Evolutionary conservation across 2,888 invertebrate genomes (phyloP), one percentile per base, ranked within the genome.

Genomic region (Abrostola triplasia): DNA sequence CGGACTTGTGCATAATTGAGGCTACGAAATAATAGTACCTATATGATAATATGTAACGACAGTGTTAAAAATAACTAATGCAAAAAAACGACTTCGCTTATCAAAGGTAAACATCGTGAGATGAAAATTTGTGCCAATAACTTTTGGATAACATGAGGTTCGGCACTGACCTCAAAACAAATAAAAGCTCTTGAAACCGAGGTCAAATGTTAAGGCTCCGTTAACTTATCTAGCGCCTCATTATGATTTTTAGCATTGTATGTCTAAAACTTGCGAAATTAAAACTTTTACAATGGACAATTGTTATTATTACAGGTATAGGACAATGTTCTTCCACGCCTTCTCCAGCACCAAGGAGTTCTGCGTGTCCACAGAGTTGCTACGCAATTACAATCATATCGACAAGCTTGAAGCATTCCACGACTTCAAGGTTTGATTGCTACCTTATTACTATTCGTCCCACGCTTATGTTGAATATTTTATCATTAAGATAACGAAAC

Each of bases 281-380:
- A 59, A 41, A 6, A 57, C n/a, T n/a, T 72, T 63, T 57, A 77
- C 76, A 74, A 74, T 70, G 41, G 53, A 8, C 37, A 38, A 80
- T 72, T 76, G 69, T 76, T 67, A 63, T 59, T 92, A 91, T 58
- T 48, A 66, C 85, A 96, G 96, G 61, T 95, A 93, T 73, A 96
- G 96, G 70, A 96, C 96, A 35, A 94, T 97, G 77, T 98, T 97
- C 89, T 98, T 98, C 96, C 98, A 98, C 87, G 95, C 98, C 0
- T 95, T 98, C 89, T 96, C 97, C 40, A 97, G 97, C 79, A 97
- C 97, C 54, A 96, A 96, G 74, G 97, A 98, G 89, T 98, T 97
- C 87, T 96, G 96, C 61, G 98, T 98, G 6, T 96, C 97, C 9
- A 97, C 97, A 11, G 95, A 95, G 74, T 95, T 97, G 50, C 90